Base-by-base conservation (phyloP, 1,140 invertebrate species). In the Sminthurinus signatus region DNA sequence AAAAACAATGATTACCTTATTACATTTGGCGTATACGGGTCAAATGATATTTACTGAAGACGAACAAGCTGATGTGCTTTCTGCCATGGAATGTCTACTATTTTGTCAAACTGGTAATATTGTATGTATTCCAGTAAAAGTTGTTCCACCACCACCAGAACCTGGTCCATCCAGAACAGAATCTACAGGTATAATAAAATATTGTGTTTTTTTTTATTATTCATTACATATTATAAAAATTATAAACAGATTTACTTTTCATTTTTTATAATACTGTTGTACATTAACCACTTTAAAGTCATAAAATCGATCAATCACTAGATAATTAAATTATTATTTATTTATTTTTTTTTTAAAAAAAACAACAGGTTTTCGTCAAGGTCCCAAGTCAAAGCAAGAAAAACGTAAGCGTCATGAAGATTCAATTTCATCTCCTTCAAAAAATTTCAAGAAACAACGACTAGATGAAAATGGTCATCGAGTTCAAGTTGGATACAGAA, bases 21-120 rank as follows among this genome's bases (percentile, higher is more conserved):
- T 68, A 8, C 54, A 60, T 14, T 50, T 71, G 5, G 60, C 54
- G 2, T 71, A 71, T 28, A 68, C 60, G n/a, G 69, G 69, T 4
- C 36, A 31, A 55, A 56, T 71, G 36, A 25, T 62, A 4, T 71
- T 46, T 36, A 21, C 44, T 4, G n/a, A 50, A 43, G 60, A 62
- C 10, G 21, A 48, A 5, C 52, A 67, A 32, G 29, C 44, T 14
- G 62, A 61, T 31, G 32, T 71, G 5, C 44, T 65, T 19, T 29
- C 27, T 39, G 62, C 65, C 10, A 68, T 71, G 60, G 48, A 54
- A 32, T 52, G 21, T 42, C 39, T 66, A 27, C 1, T 60, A 0
- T 48, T 69, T 42, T 60, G 55, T 1, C 57, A 65, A 27, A 17
- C n/a, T 21, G 36, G 39, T 29, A 46, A 65, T 2, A 19, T 69